These are phyloP conservation scores for Ceuthmochares aereus DNA, from an alignment of 2,113 vertebrate genomes.

Conservation along the genomic window DNA sequence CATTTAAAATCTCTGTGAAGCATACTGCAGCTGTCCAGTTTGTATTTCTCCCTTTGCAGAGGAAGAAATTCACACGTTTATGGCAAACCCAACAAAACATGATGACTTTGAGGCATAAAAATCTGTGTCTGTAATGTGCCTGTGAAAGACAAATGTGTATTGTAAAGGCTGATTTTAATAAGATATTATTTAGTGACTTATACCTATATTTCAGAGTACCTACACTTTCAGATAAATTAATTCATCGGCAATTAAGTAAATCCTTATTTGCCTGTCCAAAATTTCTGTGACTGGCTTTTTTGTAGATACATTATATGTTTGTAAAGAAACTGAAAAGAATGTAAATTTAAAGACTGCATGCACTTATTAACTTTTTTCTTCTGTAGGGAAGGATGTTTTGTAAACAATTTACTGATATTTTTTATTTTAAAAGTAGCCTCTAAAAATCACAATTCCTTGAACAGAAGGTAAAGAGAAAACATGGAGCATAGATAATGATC, in stretches of 20 bases:
- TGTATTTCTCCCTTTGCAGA: background rate
- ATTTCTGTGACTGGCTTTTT: background rate
- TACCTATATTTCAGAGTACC: background rate
- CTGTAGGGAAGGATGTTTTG: background rate
- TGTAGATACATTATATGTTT: background rate
- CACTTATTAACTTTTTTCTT: background rate
- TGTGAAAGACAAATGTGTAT: background rate
- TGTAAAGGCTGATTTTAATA: background rate
- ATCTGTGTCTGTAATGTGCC: background rate
- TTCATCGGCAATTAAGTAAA: background rate
- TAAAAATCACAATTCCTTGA: background rate
- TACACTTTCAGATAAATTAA: background rate
- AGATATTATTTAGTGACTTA: background rate
- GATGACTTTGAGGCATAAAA: background rate
- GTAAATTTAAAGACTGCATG: background rate
- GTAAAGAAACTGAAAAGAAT: background rate
- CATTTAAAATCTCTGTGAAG: background rate
- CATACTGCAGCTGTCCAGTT: background rate
- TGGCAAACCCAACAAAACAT: background rate
- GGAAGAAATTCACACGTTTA: background rate
- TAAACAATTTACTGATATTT: background rate
- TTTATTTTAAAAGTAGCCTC: background rate
- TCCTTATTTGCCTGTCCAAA: background rate
- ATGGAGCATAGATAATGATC: background rate
- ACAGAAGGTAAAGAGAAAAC: background rate